Evolutionary conservation across 2,113 vertebrate species (phyloP).

Genomic region (Arenaria interpres): DNA sequence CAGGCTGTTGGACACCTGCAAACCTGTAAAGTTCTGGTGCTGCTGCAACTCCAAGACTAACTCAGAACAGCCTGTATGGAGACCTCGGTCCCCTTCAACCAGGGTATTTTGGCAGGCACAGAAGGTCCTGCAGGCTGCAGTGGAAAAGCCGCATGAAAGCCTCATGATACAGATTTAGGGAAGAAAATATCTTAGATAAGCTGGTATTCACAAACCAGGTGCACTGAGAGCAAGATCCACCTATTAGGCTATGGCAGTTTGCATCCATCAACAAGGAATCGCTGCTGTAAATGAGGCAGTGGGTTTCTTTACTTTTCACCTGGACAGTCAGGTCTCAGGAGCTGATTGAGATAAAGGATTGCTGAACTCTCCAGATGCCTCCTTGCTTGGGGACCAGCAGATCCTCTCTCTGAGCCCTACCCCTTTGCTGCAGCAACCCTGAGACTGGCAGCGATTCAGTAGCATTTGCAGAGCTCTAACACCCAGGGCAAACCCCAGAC

Average conservation of each 20-base stretch:
- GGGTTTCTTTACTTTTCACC: neutral
- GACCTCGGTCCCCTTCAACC: neutral
- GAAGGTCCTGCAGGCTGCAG: neutral
- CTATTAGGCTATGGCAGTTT: neutral
- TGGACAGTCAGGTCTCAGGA: neutral
- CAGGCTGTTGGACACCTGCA: neutral
- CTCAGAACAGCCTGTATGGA: neutral
- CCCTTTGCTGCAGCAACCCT: neutral
- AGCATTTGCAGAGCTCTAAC: neutral
- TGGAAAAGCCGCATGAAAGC: neutral
- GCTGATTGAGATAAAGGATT: neutral
- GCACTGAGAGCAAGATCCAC: neutral
- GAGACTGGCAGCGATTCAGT: neutral
- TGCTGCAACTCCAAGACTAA: neutral
- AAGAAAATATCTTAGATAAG: neutral
- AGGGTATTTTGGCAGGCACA: neutral
- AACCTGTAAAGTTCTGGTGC: fast-evolving
- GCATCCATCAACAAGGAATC: neutral
- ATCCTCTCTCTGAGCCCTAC: neutral
- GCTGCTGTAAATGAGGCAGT: neutral
- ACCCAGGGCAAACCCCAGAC: neutral
- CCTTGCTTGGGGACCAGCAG: neutral
- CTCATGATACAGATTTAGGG: neutral
- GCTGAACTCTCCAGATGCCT: neutral
- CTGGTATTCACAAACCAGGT: neutral